A percentile compares a stretch with the other conserved stretches of the same genome.
These are phyloP conservation scores for Rafetus swinhoei DNA, from an alignment of 2,113 vertebrate genomes.

Conservation along the genomic window DNA sequence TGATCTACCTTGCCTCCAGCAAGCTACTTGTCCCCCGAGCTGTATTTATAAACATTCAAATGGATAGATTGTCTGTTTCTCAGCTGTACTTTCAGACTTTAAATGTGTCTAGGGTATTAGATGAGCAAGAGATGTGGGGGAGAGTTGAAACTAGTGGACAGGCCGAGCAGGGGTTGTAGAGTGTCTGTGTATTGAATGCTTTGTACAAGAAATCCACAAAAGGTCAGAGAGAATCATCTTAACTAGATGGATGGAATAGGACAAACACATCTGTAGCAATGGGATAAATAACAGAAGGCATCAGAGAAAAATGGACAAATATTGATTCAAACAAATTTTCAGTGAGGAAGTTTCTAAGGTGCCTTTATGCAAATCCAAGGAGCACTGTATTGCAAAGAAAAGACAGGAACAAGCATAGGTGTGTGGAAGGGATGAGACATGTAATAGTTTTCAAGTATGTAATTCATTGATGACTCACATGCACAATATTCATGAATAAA, in stretches of 20 bases:
- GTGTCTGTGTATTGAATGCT: background rate
- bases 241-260: background rate
- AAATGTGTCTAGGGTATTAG: background rate
- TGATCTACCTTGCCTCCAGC: conserved; percentile 7
- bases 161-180: background rate
- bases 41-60: conserved; percentile 53
- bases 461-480: conserved; percentile 46
- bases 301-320: background rate
- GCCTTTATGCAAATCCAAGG: background rate
- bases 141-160: background rate
- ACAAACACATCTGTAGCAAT: background rate
- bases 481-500: conserved; percentile 57
- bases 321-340: background rate
- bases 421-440: background rate
- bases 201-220: background rate
- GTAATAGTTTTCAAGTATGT: conserved; percentile 29
- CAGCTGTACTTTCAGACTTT: conserved; percentile 41
- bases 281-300: background rate
- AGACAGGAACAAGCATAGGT: background rate
- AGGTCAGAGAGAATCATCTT: background rate
- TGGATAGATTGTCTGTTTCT: conserved; percentile 33
- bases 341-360: background rate
- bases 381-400: background rate
- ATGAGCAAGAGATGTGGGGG: background rate
- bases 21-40: conserved; percentile 56